Evolutionary conservation across 2,888 invertebrate genomes (phyloP).

Genomic region (Esperia sulphurella): DNA sequence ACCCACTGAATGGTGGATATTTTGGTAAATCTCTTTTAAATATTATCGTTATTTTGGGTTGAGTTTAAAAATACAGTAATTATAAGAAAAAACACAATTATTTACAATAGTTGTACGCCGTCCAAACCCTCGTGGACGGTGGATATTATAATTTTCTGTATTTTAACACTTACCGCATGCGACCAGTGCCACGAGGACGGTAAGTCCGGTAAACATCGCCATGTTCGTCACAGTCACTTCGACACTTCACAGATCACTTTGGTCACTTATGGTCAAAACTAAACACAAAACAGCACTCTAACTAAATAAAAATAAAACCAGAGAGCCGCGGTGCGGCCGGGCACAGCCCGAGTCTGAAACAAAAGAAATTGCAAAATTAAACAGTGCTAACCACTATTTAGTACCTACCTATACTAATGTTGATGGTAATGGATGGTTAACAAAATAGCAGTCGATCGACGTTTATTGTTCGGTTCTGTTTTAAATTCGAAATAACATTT

Average conservation of each 20-base stretch:
- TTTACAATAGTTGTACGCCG: no score
- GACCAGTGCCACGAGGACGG: conserved; percentile 68
- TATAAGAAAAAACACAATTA: no score
- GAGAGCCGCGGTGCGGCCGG: conserved; percentile 69
- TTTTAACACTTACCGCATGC: conserved; percentile 53
- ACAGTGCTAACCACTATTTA: neutral
- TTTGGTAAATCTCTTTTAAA: no score
- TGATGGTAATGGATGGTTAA: no score
- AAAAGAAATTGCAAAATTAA: conserved; percentile 22
- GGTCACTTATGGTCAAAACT: conserved; percentile 39
- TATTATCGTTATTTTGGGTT: no score
- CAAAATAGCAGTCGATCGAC: no score
- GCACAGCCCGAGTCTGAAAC: conserved; percentile 69
- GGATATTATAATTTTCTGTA: neutral
- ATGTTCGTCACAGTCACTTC: conserved; percentile 51
- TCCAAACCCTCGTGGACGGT: no score
- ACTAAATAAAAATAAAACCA: conserved; percentile 33
- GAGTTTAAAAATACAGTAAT: no score
- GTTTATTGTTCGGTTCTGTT: no score
- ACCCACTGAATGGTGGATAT: neutral
- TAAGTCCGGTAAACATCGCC: conserved; percentile 50
- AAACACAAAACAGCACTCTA: conserved; percentile 37
- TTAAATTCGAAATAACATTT: no score
- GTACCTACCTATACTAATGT: no score
- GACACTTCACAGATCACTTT: conserved; percentile 66